These are phyloP conservation scores for Thermophis baileyi DNA, from an alignment of 2,113 vertebrate genomes.

Conservation along the genomic window DNA sequence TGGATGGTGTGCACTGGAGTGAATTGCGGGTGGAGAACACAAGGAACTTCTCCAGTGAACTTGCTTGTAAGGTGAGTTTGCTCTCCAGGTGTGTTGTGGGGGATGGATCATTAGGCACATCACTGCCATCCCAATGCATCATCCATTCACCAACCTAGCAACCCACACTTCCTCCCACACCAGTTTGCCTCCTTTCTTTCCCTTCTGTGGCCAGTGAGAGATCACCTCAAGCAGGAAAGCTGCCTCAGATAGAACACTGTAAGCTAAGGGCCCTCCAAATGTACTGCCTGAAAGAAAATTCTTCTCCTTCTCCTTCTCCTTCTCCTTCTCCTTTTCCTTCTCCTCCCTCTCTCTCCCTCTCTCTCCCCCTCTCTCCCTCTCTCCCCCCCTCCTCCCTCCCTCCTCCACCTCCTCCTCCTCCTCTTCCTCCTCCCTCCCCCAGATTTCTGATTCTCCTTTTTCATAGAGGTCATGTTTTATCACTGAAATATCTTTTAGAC, in stretches of 20 bases:
- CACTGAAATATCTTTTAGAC: background rate
- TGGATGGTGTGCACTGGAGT: background rate
- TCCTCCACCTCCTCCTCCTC: background rate
- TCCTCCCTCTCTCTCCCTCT: background rate
- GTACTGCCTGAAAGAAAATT: background rate
- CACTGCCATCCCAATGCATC: conserved; percentile 36
- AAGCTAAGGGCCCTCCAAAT: background rate
- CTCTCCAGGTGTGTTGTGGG: conserved; percentile 18
- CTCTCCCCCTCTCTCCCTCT: background rate
- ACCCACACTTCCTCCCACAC: conserved; percentile 8
- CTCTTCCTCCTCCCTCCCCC: background rate
- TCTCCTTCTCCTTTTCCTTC: background rate
- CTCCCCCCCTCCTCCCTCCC: too few species aligned
- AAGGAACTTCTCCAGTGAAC: background rate
- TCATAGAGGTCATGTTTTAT: background rate
- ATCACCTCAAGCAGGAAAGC: background rate
- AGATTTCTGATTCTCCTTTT: background rate
- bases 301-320: background rate
- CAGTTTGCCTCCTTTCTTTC: background rate
- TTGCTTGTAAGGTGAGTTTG: background rate
- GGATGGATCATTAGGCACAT: conserved; percentile 40
- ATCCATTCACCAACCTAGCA: background rate
- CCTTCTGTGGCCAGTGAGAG: background rate
- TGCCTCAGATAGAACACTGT: background rate
- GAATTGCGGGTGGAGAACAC: background rate